Base-by-base conservation (phyloP, 2,888 invertebrate species). In the Allygus modestus region DNA sequence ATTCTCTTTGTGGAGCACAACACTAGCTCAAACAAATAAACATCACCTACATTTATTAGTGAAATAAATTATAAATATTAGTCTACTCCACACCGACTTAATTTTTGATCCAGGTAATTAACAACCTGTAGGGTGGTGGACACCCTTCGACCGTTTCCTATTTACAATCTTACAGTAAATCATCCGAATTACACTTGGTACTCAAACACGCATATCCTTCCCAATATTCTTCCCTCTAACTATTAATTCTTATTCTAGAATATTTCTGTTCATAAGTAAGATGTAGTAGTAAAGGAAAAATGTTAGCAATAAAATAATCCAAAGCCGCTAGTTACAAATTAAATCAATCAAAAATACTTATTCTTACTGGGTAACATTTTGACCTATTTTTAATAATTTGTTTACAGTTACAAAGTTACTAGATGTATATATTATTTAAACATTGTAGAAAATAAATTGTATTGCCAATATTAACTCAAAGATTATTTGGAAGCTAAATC, bases 101-200 rank as follows among this genome's bases (percentile, higher is more conserved):
- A 82, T 82, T 82, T 82, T 82, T 82, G 43, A 28, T 41, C 82
- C 82, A 82, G 82, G 82, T 69, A 82, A 82, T 82, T 82, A 82
- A 82, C 69, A 69, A 69, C 82, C 82, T 82, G 82, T n/a, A 41
- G 7, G 73, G 20, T 73, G 15, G 2, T 71, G 15, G 31, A 33
- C 43, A 43, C 73, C 31, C 1, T 20, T 31, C 33, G 11, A 31
- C 69, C 69, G 0, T 23, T 31, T 69, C 33, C 15, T 58, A 58
- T 58, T 58, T 58, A 58, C 58, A 58, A 58, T 20, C 23, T 58
- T 23, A 37, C 37, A 37, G 9, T 37, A 9, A 37, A 37, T 37
- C 9, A n/a, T 58, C 20, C 23, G 12, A 58, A 58, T 58, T 12
- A 23, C 1, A 23, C 20, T 23, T 2, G 20, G 58, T 23, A 58